Evolutionary conservation across 2,888 invertebrate species (phyloP).

Genomic region (Limulus polyphemus): DNA sequence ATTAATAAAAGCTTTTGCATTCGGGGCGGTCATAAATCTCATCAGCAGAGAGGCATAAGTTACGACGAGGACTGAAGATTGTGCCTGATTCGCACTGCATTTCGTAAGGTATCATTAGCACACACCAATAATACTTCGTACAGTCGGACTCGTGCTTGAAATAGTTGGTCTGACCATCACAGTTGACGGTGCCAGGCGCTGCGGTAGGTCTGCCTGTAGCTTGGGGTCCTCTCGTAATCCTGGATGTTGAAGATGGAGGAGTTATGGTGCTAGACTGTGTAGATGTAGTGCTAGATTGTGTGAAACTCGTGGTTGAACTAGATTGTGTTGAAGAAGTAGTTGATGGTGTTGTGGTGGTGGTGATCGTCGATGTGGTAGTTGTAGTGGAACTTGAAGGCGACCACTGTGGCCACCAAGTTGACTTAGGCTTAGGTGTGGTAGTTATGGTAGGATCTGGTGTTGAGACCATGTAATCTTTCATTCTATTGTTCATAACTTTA

Average conservation of each 20-base stretch:
- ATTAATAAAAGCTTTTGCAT: too few species aligned
- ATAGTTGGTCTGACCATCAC: slow-evolving; percentile 26
- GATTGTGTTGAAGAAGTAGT: neutral
- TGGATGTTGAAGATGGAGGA: neutral
- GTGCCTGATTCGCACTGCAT: slow-evolving; percentile 56
- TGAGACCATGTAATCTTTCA: slow-evolving; percentile 63
- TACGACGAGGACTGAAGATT: too few species aligned
- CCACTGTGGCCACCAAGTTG: slow-evolving; percentile 39
- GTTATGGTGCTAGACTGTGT: neutral
- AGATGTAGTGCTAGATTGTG: neutral
- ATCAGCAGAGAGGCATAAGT: too few species aligned
- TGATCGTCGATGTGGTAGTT: slow-evolving; percentile 7
- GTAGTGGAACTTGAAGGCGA: neutral
- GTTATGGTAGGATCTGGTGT: slow-evolving; percentile 50
- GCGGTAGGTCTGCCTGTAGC: slow-evolving; percentile 40
- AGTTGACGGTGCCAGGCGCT: slow-evolving; percentile 52
- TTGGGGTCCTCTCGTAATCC: neutral
- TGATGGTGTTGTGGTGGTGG: slow-evolving; percentile 30
- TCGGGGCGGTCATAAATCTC: too few species aligned
- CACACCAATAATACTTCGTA: slow-evolving; percentile 67
- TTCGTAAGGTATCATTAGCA: slow-evolving; percentile 57
- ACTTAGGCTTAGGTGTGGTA: slow-evolving; percentile 59
- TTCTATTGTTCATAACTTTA: slow-evolving; percentile 55
- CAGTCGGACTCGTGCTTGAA: slow-evolving; percentile 9
- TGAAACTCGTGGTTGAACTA: neutral